Conservation (phyloP, 2,797 vertebrate genomes). For the Hipposideros larvatus region DNA sequence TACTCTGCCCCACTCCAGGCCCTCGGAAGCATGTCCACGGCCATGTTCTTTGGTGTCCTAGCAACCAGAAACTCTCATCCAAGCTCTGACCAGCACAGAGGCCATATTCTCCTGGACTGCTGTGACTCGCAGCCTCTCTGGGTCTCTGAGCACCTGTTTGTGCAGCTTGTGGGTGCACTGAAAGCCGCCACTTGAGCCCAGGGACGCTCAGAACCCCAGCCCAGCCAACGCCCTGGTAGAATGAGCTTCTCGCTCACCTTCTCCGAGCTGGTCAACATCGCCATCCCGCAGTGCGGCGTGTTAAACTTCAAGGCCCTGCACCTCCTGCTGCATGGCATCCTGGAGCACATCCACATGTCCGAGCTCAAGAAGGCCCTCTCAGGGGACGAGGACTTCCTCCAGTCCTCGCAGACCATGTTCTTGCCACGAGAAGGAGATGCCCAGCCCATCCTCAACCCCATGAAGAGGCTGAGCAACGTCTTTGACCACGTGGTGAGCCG, state of each 20-base stretch:
- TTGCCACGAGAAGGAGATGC: neutral
- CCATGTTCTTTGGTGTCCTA: slow-evolving; percentile 81
- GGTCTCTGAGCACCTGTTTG: neutral
- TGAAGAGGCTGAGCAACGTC: slow-evolving; percentile 62
- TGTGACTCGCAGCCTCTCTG: neutral
- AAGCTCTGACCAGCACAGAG: slow-evolving; percentile 19
- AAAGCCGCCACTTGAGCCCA: neutral
- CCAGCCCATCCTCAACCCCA: neutral
- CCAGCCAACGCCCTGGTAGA: accelerated
- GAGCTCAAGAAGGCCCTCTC: slow-evolving; percentile 61
- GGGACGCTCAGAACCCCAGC: accelerated
- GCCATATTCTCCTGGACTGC: neutral
- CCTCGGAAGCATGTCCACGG: slow-evolving; percentile 34
- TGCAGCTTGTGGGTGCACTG: neutral
- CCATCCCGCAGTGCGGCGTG: slow-evolving; percentile 69
- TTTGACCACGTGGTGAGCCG: slow-evolving; percentile 83
- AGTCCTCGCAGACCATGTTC: accelerated
- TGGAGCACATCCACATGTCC: slow-evolving; percentile 79
- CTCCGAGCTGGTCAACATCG: slow-evolving; percentile 78
- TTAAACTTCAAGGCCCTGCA: slow-evolving; percentile 84
- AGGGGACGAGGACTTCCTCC: slow-evolving; percentile 65
- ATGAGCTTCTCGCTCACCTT: slow-evolving; percentile 75
- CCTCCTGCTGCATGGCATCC: slow-evolving; percentile 79
- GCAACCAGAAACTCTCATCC: slow-evolving; percentile 82
- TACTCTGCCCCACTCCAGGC: neutral